A percentile compares a stretch with the other conserved stretches of the same genome.
Evolutionary conservation across 1,140 invertebrate genomes (phyloP).

Genomic region (Drosophila bipectinata): DNA sequence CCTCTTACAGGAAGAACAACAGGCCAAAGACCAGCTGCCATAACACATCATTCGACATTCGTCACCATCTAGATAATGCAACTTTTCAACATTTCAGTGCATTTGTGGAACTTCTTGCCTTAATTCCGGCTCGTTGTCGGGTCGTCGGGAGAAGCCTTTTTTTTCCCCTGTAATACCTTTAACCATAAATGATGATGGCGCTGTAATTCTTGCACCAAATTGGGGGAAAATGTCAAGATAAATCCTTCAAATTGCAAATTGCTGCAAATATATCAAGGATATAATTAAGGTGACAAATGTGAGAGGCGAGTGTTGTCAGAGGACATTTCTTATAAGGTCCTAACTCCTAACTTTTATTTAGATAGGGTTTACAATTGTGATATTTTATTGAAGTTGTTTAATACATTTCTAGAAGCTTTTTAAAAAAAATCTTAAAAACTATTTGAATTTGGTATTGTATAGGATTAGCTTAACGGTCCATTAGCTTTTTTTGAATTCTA

Average conservation of each 20-base stretch:
- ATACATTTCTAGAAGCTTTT: too few relatives aligned
- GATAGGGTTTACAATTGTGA: too few relatives aligned
- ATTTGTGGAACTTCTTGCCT: slow-evolving; percentile 42
- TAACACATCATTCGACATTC: slow-evolving; percentile 54
- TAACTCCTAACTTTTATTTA: too few relatives aligned
- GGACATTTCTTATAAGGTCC: too few relatives aligned
- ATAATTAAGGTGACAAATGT: not conserved
- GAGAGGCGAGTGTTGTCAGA: too few relatives aligned
- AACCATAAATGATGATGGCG: slow-evolving; percentile 2
- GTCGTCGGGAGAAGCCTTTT: not conserved
- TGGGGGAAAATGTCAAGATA: not conserved
- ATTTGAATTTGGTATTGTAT: too few relatives aligned
- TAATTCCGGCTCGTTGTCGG: not conserved
- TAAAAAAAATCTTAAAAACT: too few relatives aligned
- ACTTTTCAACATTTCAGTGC: slow-evolving; percentile 22
- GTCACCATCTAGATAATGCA: slow-evolving; percentile 71
- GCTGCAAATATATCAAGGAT: too few relatives aligned
- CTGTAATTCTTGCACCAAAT: not conserved
- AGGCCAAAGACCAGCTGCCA: slow-evolving; percentile 44
- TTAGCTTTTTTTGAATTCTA: too few relatives aligned
- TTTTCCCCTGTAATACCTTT: not conserved
- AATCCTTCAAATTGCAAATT: not conserved
- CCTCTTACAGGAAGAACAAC: not conserved
- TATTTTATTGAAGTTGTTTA: too few relatives aligned
- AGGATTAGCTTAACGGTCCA: too few relatives aligned